A percentile compares a stretch with the other conserved stretches of the same genome.
phyloP scores from a whole-genome alignment of 2,888 invertebrate genomes.

The Dasysyrphus tricinctus region DNA sequence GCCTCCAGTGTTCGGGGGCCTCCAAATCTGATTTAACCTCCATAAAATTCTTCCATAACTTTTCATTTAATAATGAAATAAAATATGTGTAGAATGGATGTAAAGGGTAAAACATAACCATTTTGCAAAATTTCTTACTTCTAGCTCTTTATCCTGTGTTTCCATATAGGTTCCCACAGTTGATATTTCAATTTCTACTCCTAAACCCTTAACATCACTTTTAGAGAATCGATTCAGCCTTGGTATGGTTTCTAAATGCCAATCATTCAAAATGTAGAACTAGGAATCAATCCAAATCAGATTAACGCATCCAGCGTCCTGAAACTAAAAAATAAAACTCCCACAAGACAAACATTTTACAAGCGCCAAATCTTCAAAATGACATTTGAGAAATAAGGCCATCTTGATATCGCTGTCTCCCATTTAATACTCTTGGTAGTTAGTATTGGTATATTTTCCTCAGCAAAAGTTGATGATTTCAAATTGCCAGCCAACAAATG shows the following conservation, averaged over 20 bases:
- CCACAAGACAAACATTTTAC: background rate
- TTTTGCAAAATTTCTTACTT: too few species aligned
- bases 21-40: too few species aligned
- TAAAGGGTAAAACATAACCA: too few species aligned
- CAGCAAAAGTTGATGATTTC: background rate
- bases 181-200: too few species aligned
- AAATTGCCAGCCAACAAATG: slow-evolving; percentile 13
- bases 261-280: background rate
- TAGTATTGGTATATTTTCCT: background rate
- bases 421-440: background rate
- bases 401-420: background rate
- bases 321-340: background rate
- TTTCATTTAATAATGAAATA: too few species aligned
- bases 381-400: background rate
- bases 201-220: too few species aligned
- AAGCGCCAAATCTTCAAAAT: background rate
- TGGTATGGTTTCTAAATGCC: background rate
- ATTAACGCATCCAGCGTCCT: background rate
- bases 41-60: too few species aligned
- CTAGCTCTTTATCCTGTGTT: too few species aligned
- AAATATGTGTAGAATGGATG: too few species aligned
- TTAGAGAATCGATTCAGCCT: background rate
- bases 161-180: too few species aligned
- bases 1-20: too few species aligned
- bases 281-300: background rate